Conservation (phyloP, 30 jellyfish, hydroid and myxozoan genomes). For the Cassiopea andromeda region DNA sequence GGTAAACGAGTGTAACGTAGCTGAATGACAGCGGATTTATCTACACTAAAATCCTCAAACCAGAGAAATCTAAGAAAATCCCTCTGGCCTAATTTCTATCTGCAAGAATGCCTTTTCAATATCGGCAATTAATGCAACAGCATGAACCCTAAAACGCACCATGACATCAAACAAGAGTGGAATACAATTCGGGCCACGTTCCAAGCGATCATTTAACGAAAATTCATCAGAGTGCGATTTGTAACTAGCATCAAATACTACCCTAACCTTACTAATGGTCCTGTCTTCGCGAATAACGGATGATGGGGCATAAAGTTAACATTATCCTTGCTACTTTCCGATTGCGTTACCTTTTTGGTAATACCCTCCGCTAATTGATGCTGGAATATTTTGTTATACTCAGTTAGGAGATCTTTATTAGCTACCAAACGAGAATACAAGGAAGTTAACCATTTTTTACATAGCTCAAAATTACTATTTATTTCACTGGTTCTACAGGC, state of each 20-base stretch:
- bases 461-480: neutral
- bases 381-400: slow-evolving; percentile 4
- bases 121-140: neutral
- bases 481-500: neutral
- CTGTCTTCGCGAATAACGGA: neutral
- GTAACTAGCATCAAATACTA: slow-evolving; percentile 5
- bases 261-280: neutral
- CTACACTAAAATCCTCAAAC: slow-evolving; percentile 9
- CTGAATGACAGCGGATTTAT: neutral
- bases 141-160: neutral
- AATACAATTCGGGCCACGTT: slow-evolving; percentile 10
- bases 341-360: neutral
- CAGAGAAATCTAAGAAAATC: slow-evolving; percentile 4
- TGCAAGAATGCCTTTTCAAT: neutral
- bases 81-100: neutral
- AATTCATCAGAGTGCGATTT: neutral
- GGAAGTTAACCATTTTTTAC: neutral
- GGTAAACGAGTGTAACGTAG: neutral
- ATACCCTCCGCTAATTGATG: slow-evolving; percentile 1
- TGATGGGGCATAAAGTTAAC: slow-evolving; percentile 12
- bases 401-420: neutral
- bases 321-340: slow-evolving; percentile 4
- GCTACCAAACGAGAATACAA: slow-evolving; percentile 12
- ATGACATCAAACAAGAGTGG: slow-evolving; percentile 8
- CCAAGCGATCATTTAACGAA: slow-evolving; percentile 5